Evolutionary conservation across 1,140 invertebrate genomes (phyloP).

Genomic region (Atta colombica): DNA sequence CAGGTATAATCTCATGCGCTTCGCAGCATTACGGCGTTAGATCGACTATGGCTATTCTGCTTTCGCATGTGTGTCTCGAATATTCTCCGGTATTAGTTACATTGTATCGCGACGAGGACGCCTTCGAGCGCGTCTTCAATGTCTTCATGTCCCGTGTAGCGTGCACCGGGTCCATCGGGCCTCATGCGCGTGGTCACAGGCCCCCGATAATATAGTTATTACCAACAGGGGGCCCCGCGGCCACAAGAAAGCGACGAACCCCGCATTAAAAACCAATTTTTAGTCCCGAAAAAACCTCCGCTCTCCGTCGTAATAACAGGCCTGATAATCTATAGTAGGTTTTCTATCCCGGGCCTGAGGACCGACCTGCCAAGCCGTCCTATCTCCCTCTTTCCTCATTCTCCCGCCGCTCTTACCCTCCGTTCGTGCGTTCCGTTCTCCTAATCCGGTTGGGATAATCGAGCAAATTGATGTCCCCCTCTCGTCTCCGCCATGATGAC

Average conservation of each 20-base stretch:
- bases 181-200: constrained; percentile 77
- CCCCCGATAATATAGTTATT: constrained; percentile 84
- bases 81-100: constrained; percentile 45
- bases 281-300: constrained; percentile 85
- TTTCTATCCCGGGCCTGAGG: constrained; percentile 82
- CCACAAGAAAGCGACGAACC: constrained; percentile 84
- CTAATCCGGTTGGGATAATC: constrained; percentile 77
- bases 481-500: constrained; percentile 69
- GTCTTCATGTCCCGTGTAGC: constrained; percentile 54
- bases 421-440: background rate
- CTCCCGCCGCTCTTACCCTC: background rate
- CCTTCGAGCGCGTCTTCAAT: constrained; percentile 23
- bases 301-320: constrained; percentile 84
- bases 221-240: constrained; percentile 79
- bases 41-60: background rate
- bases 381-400: background rate
- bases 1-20: background rate
- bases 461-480: constrained; percentile 81
- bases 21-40: background rate
- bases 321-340: constrained; percentile 86
- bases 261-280: constrained; percentile 87
- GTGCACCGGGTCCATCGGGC: constrained; percentile 55
- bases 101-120: constrained; percentile 49
- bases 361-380: constrained; percentile 71
- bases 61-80: constrained; percentile 8